A percentile compares a stretch with the other conserved stretches of the same genome.
phyloP scores from a whole-genome alignment of 2,888 invertebrate genomes.

The Cephalotes varians region DNA sequence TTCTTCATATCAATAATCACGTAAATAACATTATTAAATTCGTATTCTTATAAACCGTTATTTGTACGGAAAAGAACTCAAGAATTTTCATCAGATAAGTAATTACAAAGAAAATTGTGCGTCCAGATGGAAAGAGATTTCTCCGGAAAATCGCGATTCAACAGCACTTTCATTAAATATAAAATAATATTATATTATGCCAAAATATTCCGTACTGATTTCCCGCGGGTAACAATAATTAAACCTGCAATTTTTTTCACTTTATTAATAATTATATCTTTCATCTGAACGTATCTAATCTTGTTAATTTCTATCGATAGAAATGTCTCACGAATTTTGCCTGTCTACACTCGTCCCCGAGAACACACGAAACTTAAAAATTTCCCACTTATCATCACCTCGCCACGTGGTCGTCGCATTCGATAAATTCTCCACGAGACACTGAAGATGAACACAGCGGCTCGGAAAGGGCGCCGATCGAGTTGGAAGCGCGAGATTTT shows the following conservation, averaged over 20 bases:
- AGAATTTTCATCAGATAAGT: background rate
- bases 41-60: background rate
- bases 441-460: conserved; percentile 29
- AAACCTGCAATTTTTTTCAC: background rate
- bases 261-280: background rate
- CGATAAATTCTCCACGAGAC: conserved; percentile 37
- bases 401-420: conserved; percentile 41
- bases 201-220: background rate
- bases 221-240: background rate
- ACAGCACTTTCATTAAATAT: conserved; percentile 14
- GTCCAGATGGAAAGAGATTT: conserved; percentile 48
- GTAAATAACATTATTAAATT: background rate
- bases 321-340: background rate
- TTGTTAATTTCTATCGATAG: background rate
- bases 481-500: conserved; percentile 4
- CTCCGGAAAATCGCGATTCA: conserved; percentile 20
- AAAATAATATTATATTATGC: background rate
- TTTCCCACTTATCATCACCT: conserved; percentile 52
- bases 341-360: background rate
- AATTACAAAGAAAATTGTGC: conserved; percentile 9
- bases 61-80: background rate
- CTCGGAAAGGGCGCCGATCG: background rate
- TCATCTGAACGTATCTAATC: conserved; percentile 3
- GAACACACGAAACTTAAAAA: conserved; percentile 40
- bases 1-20: background rate